phyloP scores from a whole-genome alignment of 2,113 vertebrate species.

The Crotalus viridis region DNA sequence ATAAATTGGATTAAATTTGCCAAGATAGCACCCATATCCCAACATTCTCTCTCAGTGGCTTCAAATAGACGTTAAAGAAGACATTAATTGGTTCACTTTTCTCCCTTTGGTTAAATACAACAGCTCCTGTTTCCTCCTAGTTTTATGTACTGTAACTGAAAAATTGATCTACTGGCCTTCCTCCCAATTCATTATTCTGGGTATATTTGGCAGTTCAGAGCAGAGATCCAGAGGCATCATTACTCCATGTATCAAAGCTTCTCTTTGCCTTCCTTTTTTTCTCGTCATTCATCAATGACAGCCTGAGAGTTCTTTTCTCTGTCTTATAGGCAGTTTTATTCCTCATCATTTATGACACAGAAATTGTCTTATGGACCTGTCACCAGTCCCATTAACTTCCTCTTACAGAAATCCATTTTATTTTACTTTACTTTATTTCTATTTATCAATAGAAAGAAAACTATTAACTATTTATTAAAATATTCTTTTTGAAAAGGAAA shows the following conservation, averaged over 20 bases:
- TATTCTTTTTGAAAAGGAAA: not conserved
- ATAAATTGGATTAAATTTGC: not conserved
- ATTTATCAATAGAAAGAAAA: slow-evolving; percentile 39
- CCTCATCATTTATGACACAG: slow-evolving; percentile 33
- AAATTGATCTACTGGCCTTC: not conserved
- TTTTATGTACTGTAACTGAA: not conserved
- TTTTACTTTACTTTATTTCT: not conserved
- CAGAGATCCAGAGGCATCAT: slow-evolving; percentile 1
- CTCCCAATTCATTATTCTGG: slow-evolving; percentile 4
- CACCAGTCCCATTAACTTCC: slow-evolving; percentile 22
- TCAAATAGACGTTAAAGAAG: not conserved
- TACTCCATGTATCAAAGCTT: not conserved
- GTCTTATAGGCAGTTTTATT: slow-evolving; percentile 20
- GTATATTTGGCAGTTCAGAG: not conserved
- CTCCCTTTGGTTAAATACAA: not conserved
- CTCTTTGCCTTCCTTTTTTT: slow-evolving; percentile 23
- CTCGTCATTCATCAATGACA: slow-evolving; percentile 20
- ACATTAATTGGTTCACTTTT: not conserved
- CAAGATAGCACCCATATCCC: not conserved
- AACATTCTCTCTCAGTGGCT: not conserved
- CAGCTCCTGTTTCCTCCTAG: not conserved
- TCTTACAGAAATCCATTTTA: slow-evolving; percentile 27
- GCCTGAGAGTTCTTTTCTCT: not conserved
- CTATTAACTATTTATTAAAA: not conserved
- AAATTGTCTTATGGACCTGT: not conserved